A percentile compares a stretch with the other conserved stretches of the same genome.
phyloP scores from a whole-genome alignment of 2,888 invertebrate species.

The Hyposoter dolosus region DNA sequence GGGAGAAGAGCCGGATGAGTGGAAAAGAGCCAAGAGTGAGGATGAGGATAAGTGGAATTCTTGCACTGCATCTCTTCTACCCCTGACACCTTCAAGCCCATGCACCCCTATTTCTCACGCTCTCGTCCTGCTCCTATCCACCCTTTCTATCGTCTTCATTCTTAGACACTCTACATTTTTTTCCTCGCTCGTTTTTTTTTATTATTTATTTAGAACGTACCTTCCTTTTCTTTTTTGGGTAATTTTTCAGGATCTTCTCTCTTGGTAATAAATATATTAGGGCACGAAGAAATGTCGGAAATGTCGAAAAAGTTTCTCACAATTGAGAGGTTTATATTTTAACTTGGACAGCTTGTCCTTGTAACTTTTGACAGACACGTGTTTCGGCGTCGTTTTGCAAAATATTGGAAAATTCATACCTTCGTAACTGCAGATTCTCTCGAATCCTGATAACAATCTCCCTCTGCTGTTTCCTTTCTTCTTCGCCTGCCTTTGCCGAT shows the following conservation, averaged over 20 bases:
- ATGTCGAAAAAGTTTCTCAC: too few relatives aligned
- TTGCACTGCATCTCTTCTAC: slow-evolving; percentile 31
- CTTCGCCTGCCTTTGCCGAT: neutral
- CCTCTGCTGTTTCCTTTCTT: neutral
- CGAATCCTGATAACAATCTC: neutral
- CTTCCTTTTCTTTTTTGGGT: slow-evolving; percentile 52
- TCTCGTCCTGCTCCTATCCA: slow-evolving; percentile 37
- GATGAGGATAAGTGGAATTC: slow-evolving; percentile 41
- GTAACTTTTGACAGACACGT: neutral
- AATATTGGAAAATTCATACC: slow-evolving; percentile 47
- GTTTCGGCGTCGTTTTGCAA: slow-evolving; percentile 29
- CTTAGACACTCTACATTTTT: slow-evolving; percentile 49
- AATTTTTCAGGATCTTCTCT: slow-evolving; percentile 66
- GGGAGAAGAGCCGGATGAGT: slow-evolving; percentile 58
- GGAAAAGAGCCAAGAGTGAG: slow-evolving; percentile 47
- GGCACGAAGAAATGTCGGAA: slow-evolving; percentile 1
- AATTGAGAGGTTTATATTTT: neutral
- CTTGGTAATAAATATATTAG: slow-evolving; percentile 56
- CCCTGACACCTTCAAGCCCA: slow-evolving; percentile 60
- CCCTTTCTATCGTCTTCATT: slow-evolving; percentile 56
- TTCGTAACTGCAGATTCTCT: slow-evolving; percentile 11
- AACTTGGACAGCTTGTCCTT: neutral
- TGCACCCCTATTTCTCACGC: slow-evolving; percentile 45
- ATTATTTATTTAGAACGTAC: slow-evolving; percentile 28
- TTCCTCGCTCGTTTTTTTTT: slow-evolving; percentile 1